These are phyloP conservation scores for Morpho achilles DNA, from an alignment of 2,888 invertebrate genomes.

Conservation along the genomic window DNA sequence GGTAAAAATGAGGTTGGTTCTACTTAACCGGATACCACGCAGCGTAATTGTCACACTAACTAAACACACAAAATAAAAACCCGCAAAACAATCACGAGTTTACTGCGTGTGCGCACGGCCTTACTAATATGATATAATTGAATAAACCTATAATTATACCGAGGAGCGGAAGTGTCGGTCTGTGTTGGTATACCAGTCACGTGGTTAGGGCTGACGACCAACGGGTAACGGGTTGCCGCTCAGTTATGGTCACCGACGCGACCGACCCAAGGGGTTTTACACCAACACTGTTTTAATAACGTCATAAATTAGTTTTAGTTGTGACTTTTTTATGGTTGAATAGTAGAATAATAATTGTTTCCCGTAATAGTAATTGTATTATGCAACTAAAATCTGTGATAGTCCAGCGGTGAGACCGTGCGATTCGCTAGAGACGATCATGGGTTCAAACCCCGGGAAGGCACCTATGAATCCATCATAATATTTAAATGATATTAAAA, in stretches of 20 bases:
- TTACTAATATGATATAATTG: constrained; percentile 64
- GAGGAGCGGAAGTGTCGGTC: constrained; percentile 65
- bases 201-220: constrained; percentile 59
- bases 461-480: too few species aligned
- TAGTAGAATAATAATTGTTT: background rate
- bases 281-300: constrained; percentile 6
- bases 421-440: too few species aligned
- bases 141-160: constrained; percentile 62
- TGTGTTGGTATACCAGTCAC: constrained; percentile 69
- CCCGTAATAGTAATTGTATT: too few species aligned
- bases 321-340: constrained; percentile 1
- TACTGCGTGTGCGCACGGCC: constrained; percentile 36
- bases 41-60: too few species aligned
- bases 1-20: too few species aligned
- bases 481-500: too few species aligned
- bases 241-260: constrained; percentile 59
- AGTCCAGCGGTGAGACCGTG: too few species aligned
- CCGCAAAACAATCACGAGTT: too few species aligned
- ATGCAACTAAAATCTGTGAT: too few species aligned
- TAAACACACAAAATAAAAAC: too few species aligned
- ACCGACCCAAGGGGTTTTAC: constrained; percentile 51
- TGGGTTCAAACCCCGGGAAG: too few species aligned
- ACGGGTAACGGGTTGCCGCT: constrained; percentile 60
- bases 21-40: too few species aligned
- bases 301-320: constrained; percentile 1